Evolutionary conservation across 2,888 invertebrate species (phyloP).

Genomic region (Xiphydria camelus): DNA sequence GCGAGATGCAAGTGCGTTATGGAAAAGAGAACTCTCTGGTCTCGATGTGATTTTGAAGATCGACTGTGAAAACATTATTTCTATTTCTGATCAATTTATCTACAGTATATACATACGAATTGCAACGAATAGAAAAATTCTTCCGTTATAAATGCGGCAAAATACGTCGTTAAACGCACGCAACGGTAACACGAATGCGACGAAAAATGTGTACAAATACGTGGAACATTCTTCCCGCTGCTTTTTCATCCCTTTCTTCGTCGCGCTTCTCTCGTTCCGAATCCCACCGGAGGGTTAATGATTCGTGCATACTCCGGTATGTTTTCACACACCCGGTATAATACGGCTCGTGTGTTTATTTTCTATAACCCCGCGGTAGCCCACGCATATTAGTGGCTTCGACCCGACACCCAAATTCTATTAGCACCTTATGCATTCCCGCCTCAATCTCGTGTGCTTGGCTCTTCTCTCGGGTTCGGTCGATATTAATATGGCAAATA

Average conservation of each 20-base stretch:
- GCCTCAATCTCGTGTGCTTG: neutral
- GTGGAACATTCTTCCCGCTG: too few species aligned
- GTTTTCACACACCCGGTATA: constrained; percentile 2
- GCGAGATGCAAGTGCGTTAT: too few species aligned
- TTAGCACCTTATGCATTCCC: constrained; percentile 7
- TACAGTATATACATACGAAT: too few species aligned
- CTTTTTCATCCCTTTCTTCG: too few species aligned
- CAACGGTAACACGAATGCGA: too few species aligned
- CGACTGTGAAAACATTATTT: neutral
- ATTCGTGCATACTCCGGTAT: neutral
- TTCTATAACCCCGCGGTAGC: constrained; percentile 1
- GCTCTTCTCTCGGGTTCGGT: neutral
- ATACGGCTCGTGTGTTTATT: neutral
- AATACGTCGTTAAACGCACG: too few species aligned
- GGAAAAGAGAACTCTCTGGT: too few species aligned
- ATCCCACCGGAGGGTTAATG: neutral
- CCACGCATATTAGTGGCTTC: neutral
- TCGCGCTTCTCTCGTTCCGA: neutral
- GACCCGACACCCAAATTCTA: constrained; percentile 1
- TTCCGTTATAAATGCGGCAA: too few species aligned
- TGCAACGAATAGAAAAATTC: too few species aligned
- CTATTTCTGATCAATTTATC: neutral
- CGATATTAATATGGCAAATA: constrained; percentile 6
- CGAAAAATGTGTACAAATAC: too few species aligned
- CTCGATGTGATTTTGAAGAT: too few species aligned